Conservation (phyloP, 1,140 invertebrate genomes). For the Papilio machaon region DNA sequence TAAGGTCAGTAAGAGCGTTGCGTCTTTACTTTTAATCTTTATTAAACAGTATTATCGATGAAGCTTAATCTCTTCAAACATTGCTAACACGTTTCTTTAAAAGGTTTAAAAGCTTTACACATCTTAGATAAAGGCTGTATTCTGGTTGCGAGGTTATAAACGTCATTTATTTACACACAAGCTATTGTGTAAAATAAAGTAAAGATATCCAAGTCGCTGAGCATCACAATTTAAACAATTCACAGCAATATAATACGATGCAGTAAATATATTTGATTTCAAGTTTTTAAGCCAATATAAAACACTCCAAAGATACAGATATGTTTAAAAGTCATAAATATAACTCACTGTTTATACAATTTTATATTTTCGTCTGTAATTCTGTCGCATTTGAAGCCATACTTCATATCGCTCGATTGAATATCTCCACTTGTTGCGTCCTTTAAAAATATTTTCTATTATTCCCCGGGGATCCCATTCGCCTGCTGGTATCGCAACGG, state of each 20-base stretch:
- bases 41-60: background rate
- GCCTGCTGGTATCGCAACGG: background rate
- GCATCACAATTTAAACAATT: too few relatives aligned
- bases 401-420: conserved; percentile 10
- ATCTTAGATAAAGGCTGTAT: background rate
- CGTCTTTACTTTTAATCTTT: background rate
- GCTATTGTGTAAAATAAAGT: background rate
- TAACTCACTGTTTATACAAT: background rate
- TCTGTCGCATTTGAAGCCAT: background rate
- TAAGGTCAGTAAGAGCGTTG: background rate
- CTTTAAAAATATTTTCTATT: conserved; percentile 24
- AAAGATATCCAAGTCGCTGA: background rate
- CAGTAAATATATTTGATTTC: background rate
- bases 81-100: background rate
- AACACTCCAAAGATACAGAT: background rate
- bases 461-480: background rate
- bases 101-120: background rate
- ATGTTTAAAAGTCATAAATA: background rate
- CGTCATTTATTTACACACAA: background rate
- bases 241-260: too few relatives aligned
- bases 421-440: conserved; percentile 26
- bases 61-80: background rate
- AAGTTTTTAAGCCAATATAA: background rate
- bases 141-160: background rate
- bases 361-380: background rate